Evolutionary conservation across 2,797 vertebrate genomes (phyloP).

Genomic region (Anguilla anguilla): DNA sequence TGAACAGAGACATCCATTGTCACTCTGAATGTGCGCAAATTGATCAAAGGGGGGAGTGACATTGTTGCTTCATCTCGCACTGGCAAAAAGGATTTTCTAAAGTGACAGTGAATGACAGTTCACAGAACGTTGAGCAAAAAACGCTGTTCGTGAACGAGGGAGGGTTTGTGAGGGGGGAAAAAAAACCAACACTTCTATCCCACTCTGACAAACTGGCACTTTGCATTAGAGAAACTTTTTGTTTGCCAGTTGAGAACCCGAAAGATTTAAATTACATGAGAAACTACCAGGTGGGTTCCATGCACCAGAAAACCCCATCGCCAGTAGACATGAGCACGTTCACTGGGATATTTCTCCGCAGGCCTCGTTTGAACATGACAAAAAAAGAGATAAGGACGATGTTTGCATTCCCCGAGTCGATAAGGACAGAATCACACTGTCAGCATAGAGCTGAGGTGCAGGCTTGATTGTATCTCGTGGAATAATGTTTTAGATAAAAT

Average conservation of each 20-base stretch:
- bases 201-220: background rate
- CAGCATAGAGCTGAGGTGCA: constrained; percentile 23
- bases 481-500: constrained; percentile 29
- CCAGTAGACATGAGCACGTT: background rate
- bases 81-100: background rate
- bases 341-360: constrained; percentile 7
- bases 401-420: constrained; percentile 26
- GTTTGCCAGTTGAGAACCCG: background rate
- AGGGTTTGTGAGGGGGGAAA: background rate
- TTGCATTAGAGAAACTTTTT: background rate
- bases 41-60: background rate
- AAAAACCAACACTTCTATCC: background rate
- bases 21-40: background rate
- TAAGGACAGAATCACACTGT: constrained; percentile 29
- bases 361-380: constrained; percentile 29
- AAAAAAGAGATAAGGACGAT: constrained; percentile 20
- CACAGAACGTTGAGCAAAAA: background rate
- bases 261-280: background rate
- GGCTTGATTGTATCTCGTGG: constrained; percentile 21
- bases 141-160: background rate
- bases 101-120: constrained; percentile 10
- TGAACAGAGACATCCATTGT: background rate
- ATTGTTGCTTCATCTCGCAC: background rate
- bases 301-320: background rate
- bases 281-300: background rate